Evolutionary conservation across 2,888 invertebrate species (phyloP).

Genomic region (Timema podura): DNA sequence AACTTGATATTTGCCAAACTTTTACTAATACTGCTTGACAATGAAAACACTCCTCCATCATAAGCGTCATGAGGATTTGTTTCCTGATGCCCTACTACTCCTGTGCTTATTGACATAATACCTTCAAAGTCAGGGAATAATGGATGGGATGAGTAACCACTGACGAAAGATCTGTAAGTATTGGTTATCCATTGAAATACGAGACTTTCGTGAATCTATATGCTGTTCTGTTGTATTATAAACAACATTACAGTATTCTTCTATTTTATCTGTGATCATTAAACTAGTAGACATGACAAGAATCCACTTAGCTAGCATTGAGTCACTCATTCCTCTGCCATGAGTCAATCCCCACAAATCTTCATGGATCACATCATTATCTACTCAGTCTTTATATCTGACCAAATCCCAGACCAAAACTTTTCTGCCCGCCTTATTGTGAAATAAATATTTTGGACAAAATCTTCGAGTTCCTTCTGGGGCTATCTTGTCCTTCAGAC

Average conservation of each 20-base stretch:
- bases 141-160: neutral
- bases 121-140: neutral
- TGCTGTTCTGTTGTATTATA: neutral
- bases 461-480: neutral
- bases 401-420: neutral
- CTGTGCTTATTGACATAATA: neutral
- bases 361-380: neutral
- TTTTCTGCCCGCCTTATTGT: neutral
- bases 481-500: neutral
- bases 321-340: neutral
- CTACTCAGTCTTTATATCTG: neutral
- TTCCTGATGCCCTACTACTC: neutral
- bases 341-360: neutral
- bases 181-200: neutral
- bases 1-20: neutral
- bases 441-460: neutral
- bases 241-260: neutral
- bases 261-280: neutral
- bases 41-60: neutral
- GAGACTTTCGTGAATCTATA: neutral
- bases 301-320: neutral
- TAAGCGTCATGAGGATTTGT: slow-evolving; percentile 1
- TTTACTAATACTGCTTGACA: too few species aligned
- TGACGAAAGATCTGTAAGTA: neutral
- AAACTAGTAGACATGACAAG: neutral